Evolutionary conservation across 1,140 invertebrate species (phyloP), one percentile per base, ranked within the genome.

Genomic region (Musca vetustissima): DNA sequence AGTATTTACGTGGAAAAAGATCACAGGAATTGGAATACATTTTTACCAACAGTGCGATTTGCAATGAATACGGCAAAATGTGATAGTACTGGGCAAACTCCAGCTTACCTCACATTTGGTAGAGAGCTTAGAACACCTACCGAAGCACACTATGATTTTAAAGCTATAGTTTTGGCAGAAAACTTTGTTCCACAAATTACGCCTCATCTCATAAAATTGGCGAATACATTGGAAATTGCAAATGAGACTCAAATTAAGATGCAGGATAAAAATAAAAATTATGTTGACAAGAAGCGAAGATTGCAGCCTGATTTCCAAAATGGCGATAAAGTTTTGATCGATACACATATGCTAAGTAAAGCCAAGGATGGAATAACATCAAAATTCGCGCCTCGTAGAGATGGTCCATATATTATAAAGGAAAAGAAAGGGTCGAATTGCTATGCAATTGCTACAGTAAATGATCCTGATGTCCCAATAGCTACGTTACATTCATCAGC

Each of bases 21-120:
- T 14, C 68, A 65, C 14, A 15, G 4, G 9, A 25, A 17, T 2
- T 65, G 59, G 61, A 19, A n/a, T n/a, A 7, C 48, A 9, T 13
- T 25, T 28, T 82, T 64, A 79, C 78, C 0, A 72, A 6, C n/a
- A 11, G 55, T 69, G 2, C 4, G 61, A n/a, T 69, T 69, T 57
- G 68, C 68, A 2, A 65, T 69, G 49, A 57, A 69, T 17, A 69
- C 48, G 11, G 28, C 68, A 8, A 36, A 53, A 53, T 69, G 48
- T 22, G 48, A 64, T 47, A 69, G 47, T 28, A 69, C 61, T 1
- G 50, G 61, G 0, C 49, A 64, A 25, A 57, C 77, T 78, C 19
- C 61, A 83, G 81, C 84, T 21, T 55, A 55, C 11, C 22, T 55
- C 9, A 55, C 52, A 25, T 55, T 55, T 55, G 52, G 52, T 4